Evolutionary conservation across 2,113 vertebrate genomes (phyloP).

Genomic region (Sceloporus undulatus): DNA sequence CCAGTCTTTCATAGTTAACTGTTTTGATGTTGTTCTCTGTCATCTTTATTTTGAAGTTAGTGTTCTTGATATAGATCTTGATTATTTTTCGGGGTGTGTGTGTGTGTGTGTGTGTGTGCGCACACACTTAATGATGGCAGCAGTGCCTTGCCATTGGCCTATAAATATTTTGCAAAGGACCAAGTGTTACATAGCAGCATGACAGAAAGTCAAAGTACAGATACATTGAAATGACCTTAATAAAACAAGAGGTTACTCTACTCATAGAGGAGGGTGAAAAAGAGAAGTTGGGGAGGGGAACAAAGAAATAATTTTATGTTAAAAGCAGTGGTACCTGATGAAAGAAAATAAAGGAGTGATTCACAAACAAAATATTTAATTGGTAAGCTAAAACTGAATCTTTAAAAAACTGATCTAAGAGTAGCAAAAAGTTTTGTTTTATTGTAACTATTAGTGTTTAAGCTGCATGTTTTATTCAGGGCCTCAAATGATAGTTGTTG

Average conservation of each 20-base stretch:
- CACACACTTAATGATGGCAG: background rate
- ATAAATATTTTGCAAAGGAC: conserved; percentile 40
- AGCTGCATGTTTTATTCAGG: background rate
- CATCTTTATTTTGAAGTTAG: background rate
- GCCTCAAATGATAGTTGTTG: background rate
- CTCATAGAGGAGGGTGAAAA: no score
- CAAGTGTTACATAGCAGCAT: conserved; percentile 6
- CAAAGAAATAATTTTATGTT: background rate
- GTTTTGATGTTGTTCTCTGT: background rate
- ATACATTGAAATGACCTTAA: conserved; percentile 54
- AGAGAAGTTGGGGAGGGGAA: conserved; percentile 12
- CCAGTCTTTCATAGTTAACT: background rate
- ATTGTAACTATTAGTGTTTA: background rate
- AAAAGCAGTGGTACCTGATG: background rate
- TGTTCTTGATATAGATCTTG: background rate
- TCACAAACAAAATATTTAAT: background rate
- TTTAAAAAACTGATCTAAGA: background rate
- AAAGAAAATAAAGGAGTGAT: background rate
- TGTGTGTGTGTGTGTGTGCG: background rate
- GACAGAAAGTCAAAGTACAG: conserved; percentile 14
- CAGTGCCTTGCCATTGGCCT: conserved; percentile 24
- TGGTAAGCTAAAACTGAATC: background rate
- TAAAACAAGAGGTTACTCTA: background rate
- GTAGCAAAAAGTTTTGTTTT: no score
- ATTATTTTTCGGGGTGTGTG: background rate